A percentile compares a stretch with the other conserved stretches of the same genome.
These are phyloP conservation scores for Phalloptychus januarius DNA, from an alignment of 2,797 vertebrate genomes.

Conservation along the genomic window DNA sequence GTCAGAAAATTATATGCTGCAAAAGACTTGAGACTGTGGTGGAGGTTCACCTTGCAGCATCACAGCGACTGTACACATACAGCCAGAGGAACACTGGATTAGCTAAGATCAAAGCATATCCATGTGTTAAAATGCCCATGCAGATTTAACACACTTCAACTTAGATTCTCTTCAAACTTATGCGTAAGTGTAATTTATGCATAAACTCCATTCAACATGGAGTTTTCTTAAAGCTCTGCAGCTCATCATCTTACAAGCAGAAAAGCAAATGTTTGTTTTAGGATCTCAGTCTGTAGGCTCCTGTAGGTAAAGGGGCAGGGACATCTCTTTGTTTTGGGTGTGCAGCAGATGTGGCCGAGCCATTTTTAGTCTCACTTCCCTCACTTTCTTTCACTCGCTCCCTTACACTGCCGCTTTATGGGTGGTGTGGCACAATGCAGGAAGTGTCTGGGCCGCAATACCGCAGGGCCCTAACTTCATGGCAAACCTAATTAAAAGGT, in stretches of 20 bases:
- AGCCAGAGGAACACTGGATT: not conserved
- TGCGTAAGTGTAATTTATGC: not conserved
- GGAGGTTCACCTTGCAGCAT: not conserved
- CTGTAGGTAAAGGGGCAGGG: constrained; percentile 37
- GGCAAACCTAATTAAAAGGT: constrained; percentile 81
- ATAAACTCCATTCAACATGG: too few species aligned
- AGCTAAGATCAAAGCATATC: not conserved
- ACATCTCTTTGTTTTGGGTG: constrained; percentile 67
- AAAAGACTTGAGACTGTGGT: not conserved
- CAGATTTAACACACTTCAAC: not conserved
- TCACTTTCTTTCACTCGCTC: constrained; percentile 60
- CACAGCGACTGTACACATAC: not conserved
- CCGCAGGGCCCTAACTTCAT: constrained; percentile 63
- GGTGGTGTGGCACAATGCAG: constrained; percentile 77
- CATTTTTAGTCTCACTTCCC: constrained; percentile 74
- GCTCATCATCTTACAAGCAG: not conserved
- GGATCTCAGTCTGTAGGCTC: constrained; percentile 10
- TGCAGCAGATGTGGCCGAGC: constrained; percentile 62
- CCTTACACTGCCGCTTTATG: constrained; percentile 60
- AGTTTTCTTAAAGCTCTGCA: constrained; percentile 14
- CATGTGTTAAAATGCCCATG: not conserved
- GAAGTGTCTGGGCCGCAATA: constrained; percentile 76
- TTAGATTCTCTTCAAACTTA: not conserved
- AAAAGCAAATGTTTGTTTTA: constrained; percentile 39
- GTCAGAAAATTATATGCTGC: not conserved